Percentiles rank a stretch among this genome's conserved stretches.
Evolutionary conservation across 2,888 invertebrate genomes (phyloP).

Genomic region (Keiferia lycopersicella): DNA sequence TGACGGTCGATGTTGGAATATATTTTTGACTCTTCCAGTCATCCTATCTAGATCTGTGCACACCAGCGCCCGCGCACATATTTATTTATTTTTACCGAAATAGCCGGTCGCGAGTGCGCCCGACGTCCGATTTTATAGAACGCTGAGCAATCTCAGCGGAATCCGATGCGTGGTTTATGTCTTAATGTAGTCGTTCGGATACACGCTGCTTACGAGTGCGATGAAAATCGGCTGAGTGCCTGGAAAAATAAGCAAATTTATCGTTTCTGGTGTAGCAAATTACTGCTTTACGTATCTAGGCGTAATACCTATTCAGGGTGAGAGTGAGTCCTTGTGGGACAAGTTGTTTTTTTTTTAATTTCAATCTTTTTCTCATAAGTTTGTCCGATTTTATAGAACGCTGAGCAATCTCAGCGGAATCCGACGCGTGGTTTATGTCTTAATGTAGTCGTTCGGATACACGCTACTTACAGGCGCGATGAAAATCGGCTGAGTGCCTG

Average conservation of each 20-base stretch:
- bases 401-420: constrained; percentile 70
- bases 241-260: constrained; percentile 9
- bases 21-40: constrained; percentile 39
- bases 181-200: constrained; percentile 63
- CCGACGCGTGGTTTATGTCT: constrained; percentile 74
- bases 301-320: too few relatives aligned
- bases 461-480: not conserved
- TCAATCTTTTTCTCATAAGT: too few relatives aligned
- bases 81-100: constrained; percentile 81
- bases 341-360: too few relatives aligned
- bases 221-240: constrained; percentile 14
- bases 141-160: constrained; percentile 67
- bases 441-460: constrained; percentile 58
- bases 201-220: constrained; percentile 22
- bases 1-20: too few relatives aligned
- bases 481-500: constrained; percentile 15
- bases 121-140: constrained; percentile 55
- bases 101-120: constrained; percentile 75
- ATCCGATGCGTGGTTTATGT: constrained; percentile 73
- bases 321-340: too few relatives aligned
- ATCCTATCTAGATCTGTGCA: constrained; percentile 32
- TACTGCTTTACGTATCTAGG: too few relatives aligned
- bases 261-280: not conserved
- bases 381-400: constrained; percentile 57
- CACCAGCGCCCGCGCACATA: constrained; percentile 63